A percentile compares a stretch with the other conserved stretches of the same genome.
Evolutionary conservation across 2,888 invertebrate genomes (phyloP).

Genomic region (Lasioglossum calceatum): DNA sequence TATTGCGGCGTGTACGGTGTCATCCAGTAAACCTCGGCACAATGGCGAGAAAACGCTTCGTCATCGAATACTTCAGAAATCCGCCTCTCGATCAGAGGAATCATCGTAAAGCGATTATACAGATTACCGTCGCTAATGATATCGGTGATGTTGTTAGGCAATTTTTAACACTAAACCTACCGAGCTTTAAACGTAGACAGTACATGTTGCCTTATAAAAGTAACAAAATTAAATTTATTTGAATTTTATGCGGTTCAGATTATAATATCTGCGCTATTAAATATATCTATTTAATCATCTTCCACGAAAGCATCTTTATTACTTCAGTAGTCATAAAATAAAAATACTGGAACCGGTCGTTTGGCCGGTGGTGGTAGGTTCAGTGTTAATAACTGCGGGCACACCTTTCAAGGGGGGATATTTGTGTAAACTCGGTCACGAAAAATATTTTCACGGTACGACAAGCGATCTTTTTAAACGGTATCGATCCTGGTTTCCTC

Average conservation of each 20-base stretch:
- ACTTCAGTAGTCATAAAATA: too few relatives aligned
- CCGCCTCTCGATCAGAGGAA: background rate
- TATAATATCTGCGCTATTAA: too few relatives aligned
- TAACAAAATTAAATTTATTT: too few relatives aligned
- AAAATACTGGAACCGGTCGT: too few relatives aligned
- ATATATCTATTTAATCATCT: too few relatives aligned
- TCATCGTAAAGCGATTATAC: background rate
- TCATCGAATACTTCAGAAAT: conserved; percentile 1
- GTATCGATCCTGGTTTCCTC: background rate
- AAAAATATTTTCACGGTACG: background rate
- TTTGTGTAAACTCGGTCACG: background rate
- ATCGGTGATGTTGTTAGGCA: background rate
- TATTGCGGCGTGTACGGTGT: conserved; percentile 1
- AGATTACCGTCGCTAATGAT: background rate
- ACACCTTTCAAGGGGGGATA: background rate
- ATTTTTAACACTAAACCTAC: background rate
- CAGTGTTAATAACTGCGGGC: background rate
- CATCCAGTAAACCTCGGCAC: background rate
- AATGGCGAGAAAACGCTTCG: conserved; percentile 3
- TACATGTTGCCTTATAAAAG: too few relatives aligned
- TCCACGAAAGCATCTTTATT: too few relatives aligned
- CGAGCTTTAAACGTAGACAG: too few relatives aligned
- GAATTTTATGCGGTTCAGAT: too few relatives aligned
- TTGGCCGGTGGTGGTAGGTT: too few relatives aligned
- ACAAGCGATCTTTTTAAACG: background rate